These are phyloP conservation scores for Amniataba percoides DNA, from an alignment of 2,797 vertebrate genomes.

Conservation along the genomic window DNA sequence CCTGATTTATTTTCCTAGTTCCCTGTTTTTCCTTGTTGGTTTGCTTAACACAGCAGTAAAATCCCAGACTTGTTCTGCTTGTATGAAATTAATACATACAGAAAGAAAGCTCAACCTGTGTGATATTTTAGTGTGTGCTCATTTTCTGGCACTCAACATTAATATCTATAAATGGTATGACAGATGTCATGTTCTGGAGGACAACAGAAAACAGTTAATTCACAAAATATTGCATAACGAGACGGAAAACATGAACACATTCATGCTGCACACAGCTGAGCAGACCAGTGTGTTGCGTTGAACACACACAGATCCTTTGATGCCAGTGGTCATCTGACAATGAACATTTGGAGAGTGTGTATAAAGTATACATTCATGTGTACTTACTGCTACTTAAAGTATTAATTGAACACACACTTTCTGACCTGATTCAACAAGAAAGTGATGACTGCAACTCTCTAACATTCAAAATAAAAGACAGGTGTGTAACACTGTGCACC, in stretches of 20 bases:
- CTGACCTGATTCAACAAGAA: not conserved
- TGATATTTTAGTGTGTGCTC: not conserved
- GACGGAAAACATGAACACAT: not conserved
- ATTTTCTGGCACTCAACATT: constrained; percentile 7
- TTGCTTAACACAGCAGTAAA: constrained; percentile 1
- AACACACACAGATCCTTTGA: too few relatives aligned
- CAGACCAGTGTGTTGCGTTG: constrained; percentile 5
- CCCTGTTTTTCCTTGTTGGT: not conserved
- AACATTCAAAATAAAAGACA: not conserved
- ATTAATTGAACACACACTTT: constrained; percentile 1
- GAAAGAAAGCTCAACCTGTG: not conserved
- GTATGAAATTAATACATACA: not conserved
- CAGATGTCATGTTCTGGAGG: not conserved
- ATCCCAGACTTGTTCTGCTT: not conserved
- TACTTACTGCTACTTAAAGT: not conserved
- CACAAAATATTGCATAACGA: constrained; percentile 19
- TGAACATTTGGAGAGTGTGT: not conserved
- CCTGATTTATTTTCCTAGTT: not conserved
- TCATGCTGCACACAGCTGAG: constrained; percentile 9
- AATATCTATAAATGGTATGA: constrained; percentile 18
- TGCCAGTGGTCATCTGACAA: not conserved
- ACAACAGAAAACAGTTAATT: constrained; percentile 14
- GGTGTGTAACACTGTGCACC: not conserved
- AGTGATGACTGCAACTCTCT: not conserved
- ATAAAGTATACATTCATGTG: not conserved